Evolutionary conservation across 2,888 invertebrate species (phyloP).

Genomic region (Busseola fusca): DNA sequence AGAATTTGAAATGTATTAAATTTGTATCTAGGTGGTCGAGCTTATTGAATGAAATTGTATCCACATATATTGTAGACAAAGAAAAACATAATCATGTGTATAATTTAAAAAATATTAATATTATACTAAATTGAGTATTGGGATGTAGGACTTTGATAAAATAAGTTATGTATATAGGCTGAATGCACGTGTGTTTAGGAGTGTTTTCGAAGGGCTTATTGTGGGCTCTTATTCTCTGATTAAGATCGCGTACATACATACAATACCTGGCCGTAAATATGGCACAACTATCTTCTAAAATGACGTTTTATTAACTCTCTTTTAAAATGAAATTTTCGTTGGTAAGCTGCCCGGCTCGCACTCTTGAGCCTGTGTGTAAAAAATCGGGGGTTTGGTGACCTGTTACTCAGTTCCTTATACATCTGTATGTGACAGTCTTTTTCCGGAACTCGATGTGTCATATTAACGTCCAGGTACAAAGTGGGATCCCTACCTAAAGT

Average conservation of each 20-base stretch:
- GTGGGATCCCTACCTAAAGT: neutral
- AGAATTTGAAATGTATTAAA: conserved; percentile 7
- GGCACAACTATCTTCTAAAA: neutral
- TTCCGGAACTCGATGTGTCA: neutral
- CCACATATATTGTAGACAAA: conserved; percentile 16
- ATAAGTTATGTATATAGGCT: conserved; percentile 51
- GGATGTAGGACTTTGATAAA: conserved; percentile 44
- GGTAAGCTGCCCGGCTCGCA: no score
- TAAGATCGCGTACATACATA: neutral
- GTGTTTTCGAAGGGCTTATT: neutral
- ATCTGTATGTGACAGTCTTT: neutral
- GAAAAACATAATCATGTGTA: conserved; percentile 49
- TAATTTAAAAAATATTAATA: conserved; percentile 22
- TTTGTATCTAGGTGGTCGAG: conserved; percentile 15
- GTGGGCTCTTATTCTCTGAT: neutral
- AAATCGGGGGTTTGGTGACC: no score
- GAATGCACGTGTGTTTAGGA: conserved; percentile 45
- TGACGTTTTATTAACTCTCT: neutral
- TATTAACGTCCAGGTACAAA: neutral
- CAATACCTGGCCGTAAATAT: neutral
- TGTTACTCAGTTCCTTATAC: neutral
- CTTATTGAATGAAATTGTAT: conserved; percentile 31
- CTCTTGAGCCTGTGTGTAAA: no score
- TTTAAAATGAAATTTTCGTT: neutral
- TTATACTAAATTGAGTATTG: conserved; percentile 36